These are phyloP conservation scores for Pseudorasbora parva DNA, from an alignment of 2,113 vertebrate species.

Conservation along the genomic window DNA sequence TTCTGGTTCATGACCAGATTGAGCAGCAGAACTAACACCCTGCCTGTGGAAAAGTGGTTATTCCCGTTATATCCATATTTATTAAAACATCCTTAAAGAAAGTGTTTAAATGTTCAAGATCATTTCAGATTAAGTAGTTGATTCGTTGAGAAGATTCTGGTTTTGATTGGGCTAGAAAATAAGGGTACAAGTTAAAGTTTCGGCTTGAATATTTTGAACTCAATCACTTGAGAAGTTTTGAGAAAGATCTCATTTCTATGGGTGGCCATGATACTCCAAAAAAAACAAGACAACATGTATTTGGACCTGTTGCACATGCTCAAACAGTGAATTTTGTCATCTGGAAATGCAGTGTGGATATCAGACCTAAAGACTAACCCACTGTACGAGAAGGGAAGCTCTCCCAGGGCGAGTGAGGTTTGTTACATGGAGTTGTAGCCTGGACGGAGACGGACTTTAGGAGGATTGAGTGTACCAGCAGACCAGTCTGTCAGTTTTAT, in stretches of 20 bases:
- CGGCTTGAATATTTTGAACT: not conserved
- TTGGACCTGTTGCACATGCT: not conserved
- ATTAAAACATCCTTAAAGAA: not conserved
- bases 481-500: constrained; percentile 22
- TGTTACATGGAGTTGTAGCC: not conserved
- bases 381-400: not conserved
- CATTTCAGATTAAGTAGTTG: not conserved
- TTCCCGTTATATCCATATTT: not conserved
- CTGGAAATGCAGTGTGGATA: not conserved
- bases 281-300: not conserved
- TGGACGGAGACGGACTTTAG: not conserved
- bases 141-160: not conserved
- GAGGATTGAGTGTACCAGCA: constrained; percentile 16
- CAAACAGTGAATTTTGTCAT: not conserved
- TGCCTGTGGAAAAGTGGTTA: not conserved
- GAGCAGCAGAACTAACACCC: not conserved
- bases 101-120: not conserved
- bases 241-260: not conserved
- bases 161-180: not conserved
- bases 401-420: not conserved
- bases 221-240: not conserved
- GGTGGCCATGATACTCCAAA: not conserved
- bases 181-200: not conserved
- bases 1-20: not conserved
- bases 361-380: not conserved